Evolutionary conservation across 2,888 invertebrate species (phyloP), one percentile per base, ranked within the genome.

Genomic region (Neoaliturus tenellus): DNA sequence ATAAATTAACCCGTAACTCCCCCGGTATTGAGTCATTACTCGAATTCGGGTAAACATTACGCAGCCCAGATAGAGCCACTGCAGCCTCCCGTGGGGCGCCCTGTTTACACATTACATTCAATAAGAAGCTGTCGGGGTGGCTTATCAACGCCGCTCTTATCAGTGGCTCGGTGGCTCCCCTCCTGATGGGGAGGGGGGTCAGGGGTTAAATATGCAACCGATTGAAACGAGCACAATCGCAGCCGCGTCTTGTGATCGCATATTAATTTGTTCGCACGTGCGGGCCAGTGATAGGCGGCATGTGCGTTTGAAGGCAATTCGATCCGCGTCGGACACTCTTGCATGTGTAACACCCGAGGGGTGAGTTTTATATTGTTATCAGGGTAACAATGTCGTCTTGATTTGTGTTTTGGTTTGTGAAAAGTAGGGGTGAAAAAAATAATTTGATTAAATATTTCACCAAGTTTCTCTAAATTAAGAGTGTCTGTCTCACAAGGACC

Each of bases 61-160:
- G 62, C 31, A 28, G 62, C 2, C 20, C 3, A 62, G 62, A 62
- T 62, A 69, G 39, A 39, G 28, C 39, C 35, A 28, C 28, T 20
- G 35, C 35, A n/a, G 20, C 35, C 35, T 20, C 23, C 69, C 69
- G 39, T 6, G 28, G 71, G 71, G 39, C 25, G 25, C 8, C 23
- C 44, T 75, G 73, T 75, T 75, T 75, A 75, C 73, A 75, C 73
- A 75, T 75, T 69, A 75, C 39, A 75, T 75, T 75, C 73, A 75
- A 75, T 75, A 75, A 75, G 73, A 75, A 25, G 73, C 28, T 25
- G 31, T 5, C 3, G 41, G 73, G 44, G 73, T 44, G 41, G 44
- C 73, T 75, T 75, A 75, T 75, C 73, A 75, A 35, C 41, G n/a
- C 35, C 2, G 41, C 44, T 39, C 44, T 28, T 69, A 69, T 69